Base-by-base conservation (phyloP, 2,888 invertebrate species). In the Drosophila borealis region DNA sequence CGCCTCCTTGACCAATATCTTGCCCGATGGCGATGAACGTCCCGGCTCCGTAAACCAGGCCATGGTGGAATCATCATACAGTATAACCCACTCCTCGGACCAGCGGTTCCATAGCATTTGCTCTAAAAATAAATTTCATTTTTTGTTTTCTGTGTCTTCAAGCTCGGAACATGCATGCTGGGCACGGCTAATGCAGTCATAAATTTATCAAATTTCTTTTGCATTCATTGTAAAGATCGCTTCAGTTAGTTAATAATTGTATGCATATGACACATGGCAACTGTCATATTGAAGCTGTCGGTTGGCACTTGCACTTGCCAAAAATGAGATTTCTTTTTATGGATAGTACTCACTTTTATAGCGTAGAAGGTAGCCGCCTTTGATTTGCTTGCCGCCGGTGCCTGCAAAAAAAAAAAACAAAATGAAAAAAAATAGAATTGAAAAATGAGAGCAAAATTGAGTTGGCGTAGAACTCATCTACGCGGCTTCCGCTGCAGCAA, bases 21-120 rank as follows among this genome's bases (percentile, higher is more conserved):
- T 93, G 14, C 92, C 93, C 14, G 91, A 85, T 11, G 92, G 92
- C 3, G 93, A 92, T 17, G 92, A 90, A 44, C 92, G 87, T 0
- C 92, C 92, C 6, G 93, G 92, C 72, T 93, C 92, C 92, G 96
- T 96, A 91, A 95, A 97, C 95, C 96, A 96, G n/a, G 96, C 95
- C 93, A 97, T 94, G n/a, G 96, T 96, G 11, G 96, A 96, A 92
- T 97, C 97, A 82, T 96, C 96, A 92, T 96, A 96, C 2, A 97
- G 93, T 49, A 96, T 96, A 73, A 97, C 95, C 96, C 96, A 97
- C 90, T 96, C 96, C 91, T 96, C 96, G 34, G 96, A 94, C 97
- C 97, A 97, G 25, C 96, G 95, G 82, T 91, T 92, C 94, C 96
- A 96, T 81, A 97, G 93, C 82, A 96, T 94, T 91, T 96, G 96